phyloP scores from a whole-genome alignment of 2,113 vertebrate species.

The Amia ocellicauda region DNA sequence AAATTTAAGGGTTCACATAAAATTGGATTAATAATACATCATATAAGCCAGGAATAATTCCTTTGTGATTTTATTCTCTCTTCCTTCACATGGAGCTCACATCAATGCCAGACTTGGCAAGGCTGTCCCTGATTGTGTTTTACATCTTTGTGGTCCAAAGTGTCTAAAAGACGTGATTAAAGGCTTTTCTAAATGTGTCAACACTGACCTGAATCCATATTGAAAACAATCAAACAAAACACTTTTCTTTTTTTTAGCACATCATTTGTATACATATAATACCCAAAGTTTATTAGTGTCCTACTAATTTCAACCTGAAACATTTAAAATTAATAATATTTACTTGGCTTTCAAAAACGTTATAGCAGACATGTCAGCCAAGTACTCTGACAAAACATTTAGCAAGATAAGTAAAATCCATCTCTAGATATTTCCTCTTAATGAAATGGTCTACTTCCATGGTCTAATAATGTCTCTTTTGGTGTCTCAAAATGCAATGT shows the following conservation, averaged over 20 bases:
- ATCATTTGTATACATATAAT: too few relatives aligned
- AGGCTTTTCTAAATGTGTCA: neutral
- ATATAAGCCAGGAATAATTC: slow-evolving; percentile 55
- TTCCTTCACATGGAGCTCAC: neutral
- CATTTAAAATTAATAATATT: too few relatives aligned
- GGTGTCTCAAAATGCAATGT: too few relatives aligned
- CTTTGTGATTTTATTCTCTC: slow-evolving; percentile 44
- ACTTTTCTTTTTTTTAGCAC: neutral
- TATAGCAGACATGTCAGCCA: too few relatives aligned
- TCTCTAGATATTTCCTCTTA: too few relatives aligned
- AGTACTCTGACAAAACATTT: too few relatives aligned
- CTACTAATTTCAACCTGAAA: too few relatives aligned
- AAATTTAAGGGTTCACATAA: slow-evolving; percentile 56
- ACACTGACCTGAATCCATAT: slow-evolving; percentile 10
- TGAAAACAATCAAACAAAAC: neutral
- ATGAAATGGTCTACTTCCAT: too few relatives aligned
- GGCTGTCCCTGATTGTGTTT: slow-evolving; percentile 17
- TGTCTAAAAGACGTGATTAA: slow-evolving; percentile 1
- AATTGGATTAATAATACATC: slow-evolving; percentile 72
- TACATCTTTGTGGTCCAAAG: slow-evolving; percentile 16
- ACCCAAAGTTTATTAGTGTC: too few relatives aligned
- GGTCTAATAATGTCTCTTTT: too few relatives aligned
- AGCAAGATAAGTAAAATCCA: too few relatives aligned
- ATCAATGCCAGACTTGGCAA: neutral
- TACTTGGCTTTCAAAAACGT: too few relatives aligned